phyloP scores from a whole-genome alignment of 2,113 vertebrate species.

The Passer montanus region DNA sequence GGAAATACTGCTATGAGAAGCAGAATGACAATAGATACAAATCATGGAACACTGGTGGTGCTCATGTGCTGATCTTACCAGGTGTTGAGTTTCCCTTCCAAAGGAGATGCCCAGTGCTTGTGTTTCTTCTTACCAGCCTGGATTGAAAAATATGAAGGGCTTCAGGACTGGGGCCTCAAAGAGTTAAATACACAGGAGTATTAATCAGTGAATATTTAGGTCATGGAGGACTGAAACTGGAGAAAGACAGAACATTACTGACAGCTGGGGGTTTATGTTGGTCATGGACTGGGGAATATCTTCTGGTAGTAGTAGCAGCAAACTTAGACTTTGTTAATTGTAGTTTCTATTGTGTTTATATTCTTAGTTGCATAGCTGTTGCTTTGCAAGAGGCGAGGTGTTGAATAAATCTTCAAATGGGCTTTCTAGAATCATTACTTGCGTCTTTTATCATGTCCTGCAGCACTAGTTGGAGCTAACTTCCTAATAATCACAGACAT shows the following conservation, averaged over 20 bases:
- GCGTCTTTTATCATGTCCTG: neutral
- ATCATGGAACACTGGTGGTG: neutral
- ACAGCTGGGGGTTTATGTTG: neutral
- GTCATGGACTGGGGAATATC: neutral
- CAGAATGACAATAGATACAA: too few relatives aligned
- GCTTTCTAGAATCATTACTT: neutral
- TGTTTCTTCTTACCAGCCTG: neutral
- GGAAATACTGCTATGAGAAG: fast-evolving
- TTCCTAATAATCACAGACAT: neutral
- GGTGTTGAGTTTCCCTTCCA: neutral
- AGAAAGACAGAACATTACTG: neutral
- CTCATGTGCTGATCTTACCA: neutral
- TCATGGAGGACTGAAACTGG: neutral
- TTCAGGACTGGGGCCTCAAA: neutral
- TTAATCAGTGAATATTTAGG: slow-evolving; percentile 37
- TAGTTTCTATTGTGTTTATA: neutral
- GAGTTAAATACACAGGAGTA: neutral
- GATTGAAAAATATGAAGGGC: neutral
- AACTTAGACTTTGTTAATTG: neutral
- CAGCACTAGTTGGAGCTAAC: neutral
- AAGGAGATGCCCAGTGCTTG: neutral
- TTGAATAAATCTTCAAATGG: neutral
- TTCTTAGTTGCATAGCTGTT: neutral
- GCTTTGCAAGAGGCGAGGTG: neutral
- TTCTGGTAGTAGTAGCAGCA: neutral